Conservation (phyloP, 1,140 invertebrate genomes). For the Eumaeus atala region DNA sequence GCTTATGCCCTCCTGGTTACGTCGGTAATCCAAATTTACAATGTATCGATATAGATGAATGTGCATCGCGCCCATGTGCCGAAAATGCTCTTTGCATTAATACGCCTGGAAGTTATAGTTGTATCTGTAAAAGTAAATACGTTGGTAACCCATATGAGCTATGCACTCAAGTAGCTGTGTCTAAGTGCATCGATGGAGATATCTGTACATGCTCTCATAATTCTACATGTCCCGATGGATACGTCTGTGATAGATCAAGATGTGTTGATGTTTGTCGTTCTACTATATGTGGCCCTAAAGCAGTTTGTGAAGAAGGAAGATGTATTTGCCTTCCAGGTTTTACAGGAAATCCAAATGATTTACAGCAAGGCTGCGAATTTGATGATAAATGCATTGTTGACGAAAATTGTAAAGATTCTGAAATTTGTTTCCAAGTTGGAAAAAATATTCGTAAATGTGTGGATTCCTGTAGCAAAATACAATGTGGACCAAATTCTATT, state of each 20-base stretch:
- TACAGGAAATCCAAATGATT: constrained; percentile 84
- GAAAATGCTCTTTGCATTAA: constrained; percentile 91
- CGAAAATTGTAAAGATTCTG: constrained; percentile 83
- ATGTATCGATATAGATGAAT: constrained; percentile 91
- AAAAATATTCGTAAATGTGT: constrained; percentile 86
- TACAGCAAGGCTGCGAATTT: constrained; percentile 79
- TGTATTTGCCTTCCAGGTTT: constrained; percentile 88
- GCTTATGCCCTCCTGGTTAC: constrained; percentile 86
- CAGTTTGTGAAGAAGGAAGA: constrained; percentile 84
- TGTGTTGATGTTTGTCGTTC: constrained; percentile 84
- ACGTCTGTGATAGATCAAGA: constrained; percentile 79
- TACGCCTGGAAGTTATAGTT: constrained; percentile 89
- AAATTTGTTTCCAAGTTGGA: constrained; percentile 90
- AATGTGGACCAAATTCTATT: constrained; percentile 92
- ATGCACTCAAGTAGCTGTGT: constrained; percentile 80
- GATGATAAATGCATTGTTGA: constrained; percentile 85
- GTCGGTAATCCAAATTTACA: constrained; percentile 90
- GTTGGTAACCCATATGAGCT: constrained; percentile 90
- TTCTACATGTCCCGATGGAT: constrained; percentile 84
- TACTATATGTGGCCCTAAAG: constrained; percentile 86
- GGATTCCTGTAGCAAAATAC: constrained; percentile 88
- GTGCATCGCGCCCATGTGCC: constrained; percentile 86
- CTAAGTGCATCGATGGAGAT: constrained; percentile 79
- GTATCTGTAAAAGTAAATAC: constrained; percentile 86
- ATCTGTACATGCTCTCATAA: constrained; percentile 82